Conservation (phyloP, 1,140 invertebrate species). For the Euschistus heros region DNA sequence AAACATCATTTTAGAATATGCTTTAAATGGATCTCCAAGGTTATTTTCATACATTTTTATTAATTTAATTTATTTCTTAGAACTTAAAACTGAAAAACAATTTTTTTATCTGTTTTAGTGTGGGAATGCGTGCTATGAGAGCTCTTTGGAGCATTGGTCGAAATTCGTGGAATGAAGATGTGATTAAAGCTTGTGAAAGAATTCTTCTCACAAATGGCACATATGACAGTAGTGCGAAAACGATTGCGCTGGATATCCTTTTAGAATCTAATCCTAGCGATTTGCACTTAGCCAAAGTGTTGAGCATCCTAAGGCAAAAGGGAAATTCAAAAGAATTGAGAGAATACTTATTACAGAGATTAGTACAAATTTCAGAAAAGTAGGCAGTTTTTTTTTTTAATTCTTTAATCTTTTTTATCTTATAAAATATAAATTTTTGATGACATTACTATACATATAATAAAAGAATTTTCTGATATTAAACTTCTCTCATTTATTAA, state of each 20-base stretch:
- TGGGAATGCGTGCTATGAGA: conserved; percentile 52
- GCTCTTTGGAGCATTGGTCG: conserved; percentile 46
- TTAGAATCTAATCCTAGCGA: conserved; percentile 45
- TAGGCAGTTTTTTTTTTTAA: conserved; percentile 25
- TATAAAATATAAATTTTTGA: no score
- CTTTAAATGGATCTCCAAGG: conserved; percentile 39
- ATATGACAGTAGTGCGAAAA: conserved; percentile 58
- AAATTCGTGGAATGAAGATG: conserved; percentile 37
- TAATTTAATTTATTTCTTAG: no score
- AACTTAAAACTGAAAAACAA: no score
- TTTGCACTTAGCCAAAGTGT: conserved; percentile 31
- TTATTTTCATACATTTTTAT: conserved; percentile 16
- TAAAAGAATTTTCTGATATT: no score
- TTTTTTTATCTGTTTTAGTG: conserved; percentile 24
- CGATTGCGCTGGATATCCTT: conserved; percentile 60
- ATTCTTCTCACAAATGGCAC: conserved; percentile 51
- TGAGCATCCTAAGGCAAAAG: background rate
- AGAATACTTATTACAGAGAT: conserved; percentile 51
- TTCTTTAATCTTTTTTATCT: no score
- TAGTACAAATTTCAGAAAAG: conserved; percentile 47
- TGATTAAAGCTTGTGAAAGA: conserved; percentile 39
- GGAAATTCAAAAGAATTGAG: conserved; percentile 47
- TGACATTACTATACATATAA: no score
- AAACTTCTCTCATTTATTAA: no score
- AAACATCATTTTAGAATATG: conserved; percentile 44